A percentile compares a stretch with the other conserved stretches of the same genome.
Conservation (phyloP, 2,888 invertebrate species). For the Apodemia zela region DNA sequence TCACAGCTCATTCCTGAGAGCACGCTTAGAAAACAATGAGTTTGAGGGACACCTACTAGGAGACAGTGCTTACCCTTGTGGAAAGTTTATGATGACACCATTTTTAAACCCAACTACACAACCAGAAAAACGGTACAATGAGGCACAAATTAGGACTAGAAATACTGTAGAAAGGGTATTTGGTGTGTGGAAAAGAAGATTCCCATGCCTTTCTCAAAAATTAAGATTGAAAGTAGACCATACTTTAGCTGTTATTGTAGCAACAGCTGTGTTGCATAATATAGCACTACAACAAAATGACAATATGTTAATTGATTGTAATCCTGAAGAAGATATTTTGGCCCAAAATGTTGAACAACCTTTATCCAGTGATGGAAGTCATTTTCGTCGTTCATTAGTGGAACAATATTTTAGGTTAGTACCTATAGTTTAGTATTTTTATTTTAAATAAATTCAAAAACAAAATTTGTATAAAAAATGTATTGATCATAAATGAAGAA, state of each 20-base stretch:
- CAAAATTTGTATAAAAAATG: no score
- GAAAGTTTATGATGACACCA: conserved; percentile 28
- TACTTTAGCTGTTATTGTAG: conserved; percentile 14
- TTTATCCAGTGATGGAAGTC: no score
- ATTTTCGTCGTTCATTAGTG: no score
- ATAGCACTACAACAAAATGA: background rate
- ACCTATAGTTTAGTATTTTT: no score
- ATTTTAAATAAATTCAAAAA: no score
- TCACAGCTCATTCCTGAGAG: conserved; percentile 9
- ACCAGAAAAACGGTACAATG: background rate
- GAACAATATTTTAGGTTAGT: no score
- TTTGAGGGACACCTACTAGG: no score
- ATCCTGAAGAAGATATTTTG: background rate
- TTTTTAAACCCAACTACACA: conserved; percentile 23
- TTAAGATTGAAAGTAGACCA: background rate
- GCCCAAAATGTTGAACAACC: no score
- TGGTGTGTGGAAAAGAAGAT: background rate
- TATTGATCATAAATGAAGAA: no score
- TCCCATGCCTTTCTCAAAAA: background rate
- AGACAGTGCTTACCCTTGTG: conserved; percentile 2
- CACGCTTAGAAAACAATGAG: conserved; percentile 3
- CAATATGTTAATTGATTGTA: background rate
- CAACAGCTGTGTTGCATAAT: conserved; percentile 18
- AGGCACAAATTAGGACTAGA: background rate
- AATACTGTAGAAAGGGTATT: background rate